Evolutionary conservation across 92 coral and sea anemone genomes (phyloP).

Genomic region (Zoanthus solanderi): DNA sequence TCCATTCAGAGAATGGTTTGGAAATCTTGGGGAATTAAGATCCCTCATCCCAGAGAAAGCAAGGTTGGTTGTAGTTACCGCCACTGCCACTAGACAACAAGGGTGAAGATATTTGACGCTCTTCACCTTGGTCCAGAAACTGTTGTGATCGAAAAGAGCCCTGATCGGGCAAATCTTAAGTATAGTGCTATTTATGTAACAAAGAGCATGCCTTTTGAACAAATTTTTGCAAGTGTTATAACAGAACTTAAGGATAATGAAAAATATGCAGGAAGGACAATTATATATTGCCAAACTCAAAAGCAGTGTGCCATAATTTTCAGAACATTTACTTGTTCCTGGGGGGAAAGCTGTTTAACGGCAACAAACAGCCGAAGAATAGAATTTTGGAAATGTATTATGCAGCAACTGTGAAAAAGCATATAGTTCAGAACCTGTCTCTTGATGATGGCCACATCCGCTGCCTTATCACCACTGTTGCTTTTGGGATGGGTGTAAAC

Average conservation of each 20-base stretch:
- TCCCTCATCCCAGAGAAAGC: constrained; percentile 50
- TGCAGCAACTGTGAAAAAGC: constrained; percentile 39
- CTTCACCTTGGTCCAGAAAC: constrained; percentile 32
- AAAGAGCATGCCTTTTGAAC: constrained; percentile 26
- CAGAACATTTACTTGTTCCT: constrained; percentile 1
- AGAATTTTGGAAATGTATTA: constrained; percentile 48
- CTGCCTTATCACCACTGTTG: constrained; percentile 32
- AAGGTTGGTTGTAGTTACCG: constrained; percentile 46
- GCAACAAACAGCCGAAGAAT: not conserved
- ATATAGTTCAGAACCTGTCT: constrained; percentile 22
- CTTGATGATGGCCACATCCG: constrained; percentile 32
- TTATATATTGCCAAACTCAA: constrained; percentile 65
- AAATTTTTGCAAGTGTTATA: constrained; percentile 41
- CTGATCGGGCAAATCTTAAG: constrained; percentile 50
- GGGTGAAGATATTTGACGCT: constrained; percentile 15
- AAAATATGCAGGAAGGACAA: constrained; percentile 21
- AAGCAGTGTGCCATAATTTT: constrained; percentile 43
- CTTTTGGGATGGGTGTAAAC: constrained; percentile 53
- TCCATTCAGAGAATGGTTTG: constrained; percentile 63
- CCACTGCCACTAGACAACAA: constrained; percentile 44
- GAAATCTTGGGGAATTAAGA: constrained; percentile 57
- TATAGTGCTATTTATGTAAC: constrained; percentile 37
- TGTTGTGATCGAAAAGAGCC: constrained; percentile 47
- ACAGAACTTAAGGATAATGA: not conserved
- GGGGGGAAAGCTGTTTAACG: constrained; percentile 37